Conservation (phyloP, 2,888 invertebrate genomes). For the Electrophaes corylata region DNA sequence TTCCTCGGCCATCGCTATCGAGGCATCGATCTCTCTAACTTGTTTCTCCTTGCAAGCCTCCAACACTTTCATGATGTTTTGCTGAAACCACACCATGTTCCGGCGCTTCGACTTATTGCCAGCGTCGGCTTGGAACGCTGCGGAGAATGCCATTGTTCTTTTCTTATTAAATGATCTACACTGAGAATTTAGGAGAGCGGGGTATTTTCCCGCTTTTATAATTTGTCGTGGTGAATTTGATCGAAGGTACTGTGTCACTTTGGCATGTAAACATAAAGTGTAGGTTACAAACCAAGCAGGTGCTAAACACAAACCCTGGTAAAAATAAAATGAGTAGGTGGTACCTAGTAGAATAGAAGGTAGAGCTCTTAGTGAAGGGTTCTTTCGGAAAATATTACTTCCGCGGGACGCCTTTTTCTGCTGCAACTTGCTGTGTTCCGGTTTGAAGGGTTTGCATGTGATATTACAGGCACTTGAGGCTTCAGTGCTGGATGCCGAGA, state of each 20-base stretch:
- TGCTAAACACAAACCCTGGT: no score
- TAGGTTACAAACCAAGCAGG: no score
- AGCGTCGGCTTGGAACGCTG: slow-evolving; percentile 59
- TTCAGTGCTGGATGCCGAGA: no score
- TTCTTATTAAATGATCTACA: neutral
- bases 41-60: slow-evolving; percentile 64
- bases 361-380: no score
- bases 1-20: slow-evolving; percentile 60
- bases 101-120: slow-evolving; percentile 49
- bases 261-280: no score
- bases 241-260: neutral
- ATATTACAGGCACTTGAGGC: no score
- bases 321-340: no score
- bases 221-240: neutral
- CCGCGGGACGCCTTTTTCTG: no score
- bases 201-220: neutral
- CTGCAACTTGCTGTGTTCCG: no score
- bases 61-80: slow-evolving; percentile 60
- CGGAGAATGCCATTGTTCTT: slow-evolving; percentile 43
- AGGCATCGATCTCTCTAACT: slow-evolving; percentile 62
- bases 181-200: neutral
- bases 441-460: no score
- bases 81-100: slow-evolving; percentile 63
- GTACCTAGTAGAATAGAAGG: no score
- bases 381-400: no score